Evolutionary conservation across 37 sponge, comb jelly and placozoan genomes (phyloP).

Genomic region (Hexactinellida sp.): DNA sequence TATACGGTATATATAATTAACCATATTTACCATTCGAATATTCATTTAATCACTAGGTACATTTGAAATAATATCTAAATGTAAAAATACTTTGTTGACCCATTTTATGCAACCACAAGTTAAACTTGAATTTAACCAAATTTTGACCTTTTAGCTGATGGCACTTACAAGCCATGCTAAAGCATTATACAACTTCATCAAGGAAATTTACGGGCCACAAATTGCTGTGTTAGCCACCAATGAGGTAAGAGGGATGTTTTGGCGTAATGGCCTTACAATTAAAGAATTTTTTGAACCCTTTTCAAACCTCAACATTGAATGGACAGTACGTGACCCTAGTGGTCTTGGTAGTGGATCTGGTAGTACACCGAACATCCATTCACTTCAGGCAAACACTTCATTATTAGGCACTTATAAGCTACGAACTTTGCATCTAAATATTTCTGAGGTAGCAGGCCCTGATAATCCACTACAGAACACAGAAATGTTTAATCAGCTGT

Average conservation of each 20-base stretch:
- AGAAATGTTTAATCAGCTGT: not conserved
- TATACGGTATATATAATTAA: too few relatives aligned
- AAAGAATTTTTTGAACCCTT: slow-evolving; percentile 77
- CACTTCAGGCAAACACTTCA: not conserved
- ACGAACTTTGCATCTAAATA: not conserved
- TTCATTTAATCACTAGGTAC: not conserved
- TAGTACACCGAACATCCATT: not conserved
- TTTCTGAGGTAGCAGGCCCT: not conserved
- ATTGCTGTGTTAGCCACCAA: slow-evolving; percentile 55
- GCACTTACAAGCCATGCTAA: slow-evolving; percentile 4
- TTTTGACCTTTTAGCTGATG: slow-evolving; percentile 10
- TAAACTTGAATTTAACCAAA: too few relatives aligned
- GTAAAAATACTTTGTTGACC: too few relatives aligned
- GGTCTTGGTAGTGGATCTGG: slow-evolving; percentile 7
- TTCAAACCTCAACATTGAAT: slow-evolving; percentile 36
- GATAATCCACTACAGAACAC: not conserved
- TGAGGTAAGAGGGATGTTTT: slow-evolving; percentile 47
- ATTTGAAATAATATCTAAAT: not conserved
- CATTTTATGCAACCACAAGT: too few relatives aligned
- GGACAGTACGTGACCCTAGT: slow-evolving; percentile 12
- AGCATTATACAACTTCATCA: not conserved
- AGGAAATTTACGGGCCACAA: slow-evolving; percentile 31
- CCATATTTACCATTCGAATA: too few relatives aligned
- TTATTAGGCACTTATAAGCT: not conserved
- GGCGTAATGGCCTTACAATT: slow-evolving; percentile 61